These are phyloP conservation scores for Frankliniella intonsa DNA, from an alignment of 2,888 invertebrate genomes.

Conservation along the genomic window DNA sequence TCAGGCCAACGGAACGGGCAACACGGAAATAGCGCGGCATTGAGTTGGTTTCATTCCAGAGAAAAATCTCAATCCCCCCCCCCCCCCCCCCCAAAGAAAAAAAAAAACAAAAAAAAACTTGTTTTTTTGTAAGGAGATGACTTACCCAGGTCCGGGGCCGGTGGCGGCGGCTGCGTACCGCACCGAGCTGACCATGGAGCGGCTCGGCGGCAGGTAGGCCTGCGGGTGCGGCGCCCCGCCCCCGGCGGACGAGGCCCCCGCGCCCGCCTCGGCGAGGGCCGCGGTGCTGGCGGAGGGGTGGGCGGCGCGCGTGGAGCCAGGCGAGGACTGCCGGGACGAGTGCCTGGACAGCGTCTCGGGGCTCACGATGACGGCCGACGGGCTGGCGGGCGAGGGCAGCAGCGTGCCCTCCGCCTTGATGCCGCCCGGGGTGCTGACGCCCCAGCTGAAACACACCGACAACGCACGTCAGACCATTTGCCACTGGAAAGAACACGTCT, in stretches of 20 bases:
- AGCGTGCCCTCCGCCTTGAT: conserved; percentile 44
- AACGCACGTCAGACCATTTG: no score
- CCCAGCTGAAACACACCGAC: conserved; percentile 43
- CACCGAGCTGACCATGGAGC: conserved; percentile 16
- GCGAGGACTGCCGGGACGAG: conserved; percentile 8
- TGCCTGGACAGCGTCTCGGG: conserved; percentile 57
- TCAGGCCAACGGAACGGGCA: no score
- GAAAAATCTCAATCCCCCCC: no score
- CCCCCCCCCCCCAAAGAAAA: no score
- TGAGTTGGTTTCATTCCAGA: no score
- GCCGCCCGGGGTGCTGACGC: conserved; percentile 41
- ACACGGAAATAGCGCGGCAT: no score
- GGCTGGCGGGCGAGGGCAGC: conserved; percentile 70
- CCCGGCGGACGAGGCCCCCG: conserved; percentile 36
- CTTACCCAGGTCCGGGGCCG: conserved; percentile 3
- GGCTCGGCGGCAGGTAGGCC: conserved; percentile 4
- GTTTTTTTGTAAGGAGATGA: no score
- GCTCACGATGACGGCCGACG: conserved; percentile 68
- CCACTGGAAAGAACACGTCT: no score
- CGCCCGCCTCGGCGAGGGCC: conserved; percentile 44
- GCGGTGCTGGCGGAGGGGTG: conserved; percentile 60
- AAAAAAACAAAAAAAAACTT: no score
- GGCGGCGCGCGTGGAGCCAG: neutral
- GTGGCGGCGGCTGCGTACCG: conserved; percentile 1
- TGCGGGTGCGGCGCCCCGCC: neutral